phyloP scores from a whole-genome alignment of 2,113 vertebrate species.

The Chaetorhynchus papuensis region DNA sequence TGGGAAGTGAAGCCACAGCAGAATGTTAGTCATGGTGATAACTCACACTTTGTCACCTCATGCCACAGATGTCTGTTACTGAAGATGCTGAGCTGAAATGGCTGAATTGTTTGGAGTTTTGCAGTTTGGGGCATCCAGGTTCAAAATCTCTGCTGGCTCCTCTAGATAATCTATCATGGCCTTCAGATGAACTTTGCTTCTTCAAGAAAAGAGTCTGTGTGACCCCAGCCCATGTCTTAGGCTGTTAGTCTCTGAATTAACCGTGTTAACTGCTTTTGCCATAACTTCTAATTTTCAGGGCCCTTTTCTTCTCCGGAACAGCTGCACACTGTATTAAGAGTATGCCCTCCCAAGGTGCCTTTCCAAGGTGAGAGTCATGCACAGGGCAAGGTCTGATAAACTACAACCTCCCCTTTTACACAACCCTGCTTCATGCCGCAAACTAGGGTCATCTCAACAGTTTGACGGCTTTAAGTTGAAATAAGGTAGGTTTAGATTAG shows the following conservation, averaged over 20 bases:
- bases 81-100: background rate
- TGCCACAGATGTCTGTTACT: background rate
- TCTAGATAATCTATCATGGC: background rate
- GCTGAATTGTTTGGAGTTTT: background rate
- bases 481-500: background rate
- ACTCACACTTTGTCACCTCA: background rate
- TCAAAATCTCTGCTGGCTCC: background rate
- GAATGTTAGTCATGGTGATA: background rate
- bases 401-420: background rate
- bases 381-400: background rate
- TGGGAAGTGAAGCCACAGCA: background rate
- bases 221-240: background rate
- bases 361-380: background rate
- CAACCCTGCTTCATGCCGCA: background rate
- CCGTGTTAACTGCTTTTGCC: background rate
- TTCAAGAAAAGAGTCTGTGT: background rate
- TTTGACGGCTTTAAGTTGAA: background rate
- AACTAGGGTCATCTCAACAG: no score
- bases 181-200: background rate
- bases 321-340: background rate
- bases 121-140: background rate
- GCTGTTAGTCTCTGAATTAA: background rate
- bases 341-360: no score
- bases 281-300: background rate
- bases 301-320: background rate